phyloP scores from a whole-genome alignment of 2,113 vertebrate genomes.

The Prunella himalayana region DNA sequence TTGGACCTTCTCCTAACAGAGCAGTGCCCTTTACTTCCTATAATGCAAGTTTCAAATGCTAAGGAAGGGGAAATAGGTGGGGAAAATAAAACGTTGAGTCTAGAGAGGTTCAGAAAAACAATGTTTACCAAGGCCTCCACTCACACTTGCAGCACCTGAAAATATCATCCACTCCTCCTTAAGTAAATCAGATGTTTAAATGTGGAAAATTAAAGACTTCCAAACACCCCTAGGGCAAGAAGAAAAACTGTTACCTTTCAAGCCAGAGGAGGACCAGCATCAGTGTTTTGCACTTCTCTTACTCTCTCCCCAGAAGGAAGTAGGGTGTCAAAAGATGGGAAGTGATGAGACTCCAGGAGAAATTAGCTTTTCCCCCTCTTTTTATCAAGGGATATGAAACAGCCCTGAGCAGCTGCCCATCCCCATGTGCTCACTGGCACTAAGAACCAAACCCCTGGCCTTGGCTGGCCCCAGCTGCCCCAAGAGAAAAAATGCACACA shows the following conservation, averaged over 20 bases:
- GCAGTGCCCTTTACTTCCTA: not conserved
- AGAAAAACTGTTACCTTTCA: not conserved
- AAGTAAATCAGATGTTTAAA: not conserved
- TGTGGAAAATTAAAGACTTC: not conserved
- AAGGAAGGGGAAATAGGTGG: not conserved
- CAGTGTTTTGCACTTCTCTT: not conserved
- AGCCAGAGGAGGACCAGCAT: not conserved
- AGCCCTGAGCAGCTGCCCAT: not conserved
- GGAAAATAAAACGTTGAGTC: not conserved
- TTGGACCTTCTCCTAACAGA: not conserved
- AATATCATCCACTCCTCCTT: not conserved
- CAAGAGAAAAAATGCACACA: fast-evolving
- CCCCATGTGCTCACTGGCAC: not conserved
- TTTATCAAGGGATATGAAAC: fast-evolving
- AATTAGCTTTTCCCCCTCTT: not conserved
- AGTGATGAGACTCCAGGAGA: not conserved
- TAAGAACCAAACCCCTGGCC: not conserved
- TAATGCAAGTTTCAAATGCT: not conserved
- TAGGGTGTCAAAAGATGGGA: not conserved
- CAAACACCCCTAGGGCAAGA: not conserved
- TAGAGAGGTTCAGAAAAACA: not conserved
- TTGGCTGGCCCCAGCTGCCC: not conserved
- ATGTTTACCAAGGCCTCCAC: not conserved
- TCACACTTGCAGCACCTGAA: not conserved
- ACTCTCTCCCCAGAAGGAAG: fast-evolving